phyloP scores from a whole-genome alignment of 2,113 vertebrate species.

The Burhinus oedicnemus region DNA sequence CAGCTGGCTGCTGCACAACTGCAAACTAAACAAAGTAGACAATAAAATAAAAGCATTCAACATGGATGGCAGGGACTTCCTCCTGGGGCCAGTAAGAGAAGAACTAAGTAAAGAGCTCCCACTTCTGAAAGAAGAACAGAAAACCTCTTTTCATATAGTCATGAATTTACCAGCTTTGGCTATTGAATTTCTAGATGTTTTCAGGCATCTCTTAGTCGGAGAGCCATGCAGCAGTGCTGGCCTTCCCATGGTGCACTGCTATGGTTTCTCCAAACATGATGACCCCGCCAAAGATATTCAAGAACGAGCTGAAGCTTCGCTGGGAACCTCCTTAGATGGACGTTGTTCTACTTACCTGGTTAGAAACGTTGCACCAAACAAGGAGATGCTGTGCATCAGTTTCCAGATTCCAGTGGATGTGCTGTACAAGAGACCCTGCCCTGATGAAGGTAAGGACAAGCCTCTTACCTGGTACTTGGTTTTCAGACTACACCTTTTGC shows the following conservation, averaged over 20 bases:
- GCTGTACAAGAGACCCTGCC: constrained; percentile 75
- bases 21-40: constrained; percentile 90
- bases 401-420: constrained; percentile 84
- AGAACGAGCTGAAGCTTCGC: constrained; percentile 73
- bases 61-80: constrained; percentile 91
- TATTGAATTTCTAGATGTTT: constrained; percentile 87
- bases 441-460: constrained; percentile 74
- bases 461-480: fast-evolving
- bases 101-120: constrained; percentile 79
- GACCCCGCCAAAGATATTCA: constrained; percentile 82
- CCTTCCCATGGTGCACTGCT: constrained; percentile 90
- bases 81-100: constrained; percentile 84
- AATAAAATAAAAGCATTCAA: constrained; percentile 83
- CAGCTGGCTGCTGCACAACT: constrained; percentile 91
- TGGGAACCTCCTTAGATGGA: constrained; percentile 80
- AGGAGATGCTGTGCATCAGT: constrained; percentile 95
- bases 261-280: constrained; percentile 90
- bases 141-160: constrained; percentile 80
- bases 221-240: constrained; percentile 26
- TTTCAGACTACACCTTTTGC: not conserved
- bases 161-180: constrained; percentile 96
- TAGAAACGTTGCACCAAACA: constrained; percentile 94
- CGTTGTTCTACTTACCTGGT: constrained; percentile 85
- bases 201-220: constrained; percentile 79
- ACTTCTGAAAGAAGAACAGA: constrained; percentile 28